Evolutionary conservation across 2,888 invertebrate genomes (phyloP).

Genomic region (Drosophila neoperkinsi): DNA sequence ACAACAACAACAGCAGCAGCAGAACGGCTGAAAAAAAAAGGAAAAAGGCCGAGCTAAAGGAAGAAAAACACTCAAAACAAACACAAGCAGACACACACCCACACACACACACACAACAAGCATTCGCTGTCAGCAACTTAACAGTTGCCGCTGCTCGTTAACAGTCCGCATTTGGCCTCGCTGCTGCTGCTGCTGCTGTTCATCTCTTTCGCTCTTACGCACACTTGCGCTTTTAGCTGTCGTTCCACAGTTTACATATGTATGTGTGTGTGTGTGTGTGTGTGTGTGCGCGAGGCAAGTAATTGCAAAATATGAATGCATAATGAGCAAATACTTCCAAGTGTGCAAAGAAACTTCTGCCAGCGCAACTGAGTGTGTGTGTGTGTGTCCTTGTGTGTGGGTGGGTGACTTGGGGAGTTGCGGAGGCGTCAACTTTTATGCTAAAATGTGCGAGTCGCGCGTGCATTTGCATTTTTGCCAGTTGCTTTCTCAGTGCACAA

Average conservation of each 20-base stretch:
- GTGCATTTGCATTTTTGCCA: constrained; percentile 73
- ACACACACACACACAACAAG: constrained; percentile 7
- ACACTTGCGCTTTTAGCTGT: constrained; percentile 58
- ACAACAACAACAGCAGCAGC: constrained; percentile 19
- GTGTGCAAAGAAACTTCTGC: constrained; percentile 70
- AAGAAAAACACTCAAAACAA: constrained; percentile 4
- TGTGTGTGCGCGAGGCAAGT: constrained; percentile 45
- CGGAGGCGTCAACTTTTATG: constrained; percentile 68
- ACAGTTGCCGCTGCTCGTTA: constrained; percentile 65
- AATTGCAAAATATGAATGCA: constrained; percentile 83
- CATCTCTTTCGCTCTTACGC: constrained; percentile 37
- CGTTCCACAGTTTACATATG: constrained; percentile 8
- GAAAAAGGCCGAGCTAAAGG: constrained; percentile 35
- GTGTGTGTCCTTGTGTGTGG: background rate
- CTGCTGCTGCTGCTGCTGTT: constrained; percentile 46
- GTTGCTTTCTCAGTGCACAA: constrained; percentile 46
- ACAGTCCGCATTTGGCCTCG: constrained; percentile 51
- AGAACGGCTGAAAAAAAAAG: constrained; percentile 22
- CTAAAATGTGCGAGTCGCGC: constrained; percentile 75
- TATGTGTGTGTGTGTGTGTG: background rate
- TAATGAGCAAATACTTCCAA: constrained; percentile 82
- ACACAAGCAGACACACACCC: constrained; percentile 31
- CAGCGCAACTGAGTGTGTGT: constrained; percentile 35
- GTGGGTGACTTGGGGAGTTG: constrained; percentile 1
- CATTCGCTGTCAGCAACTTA: constrained; percentile 61